phyloP scores from a whole-genome alignment of 2,888 invertebrate species.

The Papilio elwesi region DNA sequence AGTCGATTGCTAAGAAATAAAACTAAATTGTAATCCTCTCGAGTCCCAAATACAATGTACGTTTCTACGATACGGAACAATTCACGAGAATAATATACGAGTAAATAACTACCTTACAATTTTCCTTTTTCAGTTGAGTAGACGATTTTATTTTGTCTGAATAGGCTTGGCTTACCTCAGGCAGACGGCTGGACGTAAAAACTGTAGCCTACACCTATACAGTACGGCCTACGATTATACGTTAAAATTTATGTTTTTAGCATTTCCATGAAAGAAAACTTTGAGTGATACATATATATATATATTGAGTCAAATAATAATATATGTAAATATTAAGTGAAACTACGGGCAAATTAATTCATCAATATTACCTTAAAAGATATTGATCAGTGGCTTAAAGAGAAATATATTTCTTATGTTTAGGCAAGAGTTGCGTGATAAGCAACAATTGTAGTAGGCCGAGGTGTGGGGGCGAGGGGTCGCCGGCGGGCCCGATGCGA shows the following conservation, averaged over 20 bases:
- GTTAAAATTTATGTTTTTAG: no score
- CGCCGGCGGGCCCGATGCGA: constrained; percentile 57
- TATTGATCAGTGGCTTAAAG: constrained; percentile 65
- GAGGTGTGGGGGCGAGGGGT: constrained; percentile 53
- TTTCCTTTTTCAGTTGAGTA: background rate
- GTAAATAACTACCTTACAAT: background rate
- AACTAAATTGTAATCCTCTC: constrained; percentile 14
- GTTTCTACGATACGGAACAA: background rate
- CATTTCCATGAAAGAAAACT: no score
- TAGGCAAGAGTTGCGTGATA: constrained; percentile 45
- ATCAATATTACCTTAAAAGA: constrained; percentile 22
- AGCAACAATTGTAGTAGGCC: constrained; percentile 48
- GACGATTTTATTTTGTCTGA: background rate
- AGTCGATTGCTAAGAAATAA: constrained; percentile 20
- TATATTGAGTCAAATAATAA: no score
- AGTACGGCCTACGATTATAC: no score
- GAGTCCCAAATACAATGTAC: constrained; percentile 1
- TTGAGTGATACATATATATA: no score
- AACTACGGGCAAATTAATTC: constrained; percentile 1
- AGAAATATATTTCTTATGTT: constrained; percentile 70
- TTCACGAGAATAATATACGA: background rate
- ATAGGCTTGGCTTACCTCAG: no score
- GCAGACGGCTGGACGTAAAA: no score
- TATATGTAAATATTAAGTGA: background rate
- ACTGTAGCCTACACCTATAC: no score